Evolutionary conservation across 2,888 invertebrate species (phyloP), one percentile per base, ranked within the genome.

Genomic region (Xestia xanthographa): DNA sequence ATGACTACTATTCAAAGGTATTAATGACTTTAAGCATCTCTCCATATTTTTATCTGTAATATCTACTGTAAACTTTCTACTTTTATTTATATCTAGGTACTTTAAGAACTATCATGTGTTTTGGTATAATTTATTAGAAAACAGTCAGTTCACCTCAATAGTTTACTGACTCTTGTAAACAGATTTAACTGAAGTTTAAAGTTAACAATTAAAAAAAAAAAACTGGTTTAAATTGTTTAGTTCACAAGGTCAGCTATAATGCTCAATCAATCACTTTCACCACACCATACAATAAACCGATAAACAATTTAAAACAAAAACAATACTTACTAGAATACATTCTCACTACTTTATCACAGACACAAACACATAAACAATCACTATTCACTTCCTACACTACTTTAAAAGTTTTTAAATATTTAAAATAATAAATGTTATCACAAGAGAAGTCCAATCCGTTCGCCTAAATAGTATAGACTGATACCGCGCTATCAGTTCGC

Each of bases 251-350:
- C 58, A 38, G 22, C 22, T 12, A 2, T 22, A 72, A 56, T 56
- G 12, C n/a, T 43, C 29, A 58, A 66, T 26, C 29, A 48, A 72
- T 17, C 9, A 45, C 26, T 50, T 34, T 34, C 12, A 50, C 6
- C 60, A 34, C 34, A 48, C 11, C 26, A 66, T 0, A 56, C 3
- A 45, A 66, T 22, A 48, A 45, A 53, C 5, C 6, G 6, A 26
- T 6, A 12, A 26, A 56, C 56, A 29, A 17, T 5, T 20, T n/a
- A 29, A 26, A 63, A 41, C 12, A n/a, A 62, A n/a, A 63, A 48
- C 43, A 74, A 62, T 34, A 90, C 91, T 92, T 85, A 91, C 92
- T 91, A 12, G 91, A 88, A 89, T 90, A 90, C 92, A 91, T 91
- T 82, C 67, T 87, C 17, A 43, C 34, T 62, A 34, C 11, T 26